A percentile compares a stretch with the other conserved stretches of the same genome.
Evolutionary conservation across 2,113 vertebrate species (phyloP).

Genomic region (Myrmecophaga tridactyla): DNA sequence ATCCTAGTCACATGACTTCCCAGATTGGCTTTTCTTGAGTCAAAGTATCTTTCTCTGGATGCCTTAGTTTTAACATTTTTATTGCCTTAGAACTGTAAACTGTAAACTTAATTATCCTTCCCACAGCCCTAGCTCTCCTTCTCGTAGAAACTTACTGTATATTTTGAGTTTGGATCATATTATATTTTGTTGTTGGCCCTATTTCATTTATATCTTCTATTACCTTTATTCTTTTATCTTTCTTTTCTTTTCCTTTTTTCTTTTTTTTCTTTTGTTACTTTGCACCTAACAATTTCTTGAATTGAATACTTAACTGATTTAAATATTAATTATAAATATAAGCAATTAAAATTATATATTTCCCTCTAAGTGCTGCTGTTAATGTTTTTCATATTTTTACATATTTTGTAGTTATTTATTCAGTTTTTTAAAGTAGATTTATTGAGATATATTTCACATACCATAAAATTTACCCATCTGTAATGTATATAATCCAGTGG

Average conservation of each 20-base stretch:
- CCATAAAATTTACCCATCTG: not conserved
- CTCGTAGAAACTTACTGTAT: no score
- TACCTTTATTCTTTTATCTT: not conserved
- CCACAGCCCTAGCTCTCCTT: no score
- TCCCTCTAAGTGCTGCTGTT: not conserved
- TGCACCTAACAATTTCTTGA: not conserved
- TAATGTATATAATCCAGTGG: not conserved
- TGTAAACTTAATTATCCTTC: no score
- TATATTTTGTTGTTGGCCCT: not conserved
- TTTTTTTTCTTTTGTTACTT: not conserved
- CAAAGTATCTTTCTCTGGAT: no score
- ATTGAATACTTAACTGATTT: not conserved
- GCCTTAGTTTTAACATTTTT: no score
- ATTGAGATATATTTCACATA: not conserved
- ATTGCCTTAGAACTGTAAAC: no score
- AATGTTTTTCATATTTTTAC: not conserved
- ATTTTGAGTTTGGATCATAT: no score
- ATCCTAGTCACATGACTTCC: no score
- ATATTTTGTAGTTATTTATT: not conserved
- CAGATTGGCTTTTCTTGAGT: no score
- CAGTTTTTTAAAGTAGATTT: not conserved
- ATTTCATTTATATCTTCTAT: not conserved
- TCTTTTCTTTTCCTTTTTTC: not conserved
- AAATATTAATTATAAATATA: not conserved
- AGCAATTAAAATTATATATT: not conserved